Evolutionary conservation across 1,140 invertebrate genomes (phyloP).

Genomic region (Psilanteris sp.): DNA sequence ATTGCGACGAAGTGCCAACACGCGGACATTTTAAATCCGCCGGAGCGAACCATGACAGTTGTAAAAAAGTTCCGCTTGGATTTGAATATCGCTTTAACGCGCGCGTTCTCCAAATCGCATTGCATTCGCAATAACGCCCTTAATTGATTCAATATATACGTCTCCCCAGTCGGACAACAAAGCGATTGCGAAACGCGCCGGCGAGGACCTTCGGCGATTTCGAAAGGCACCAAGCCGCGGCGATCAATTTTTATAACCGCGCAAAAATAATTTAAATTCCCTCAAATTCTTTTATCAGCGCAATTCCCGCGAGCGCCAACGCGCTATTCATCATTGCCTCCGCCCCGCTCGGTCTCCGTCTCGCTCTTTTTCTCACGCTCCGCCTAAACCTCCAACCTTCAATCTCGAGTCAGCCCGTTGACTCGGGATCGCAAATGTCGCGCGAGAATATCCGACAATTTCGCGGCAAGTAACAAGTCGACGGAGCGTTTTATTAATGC

Average conservation of each 20-base stretch:
- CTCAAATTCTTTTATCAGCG: constrained; percentile 31
- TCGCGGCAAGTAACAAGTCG: constrained; percentile 46
- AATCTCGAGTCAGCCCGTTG: constrained; percentile 42
- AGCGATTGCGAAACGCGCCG: no score
- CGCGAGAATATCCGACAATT: constrained; percentile 44
- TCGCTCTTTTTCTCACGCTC: constrained; percentile 40
- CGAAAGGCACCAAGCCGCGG: not conserved
- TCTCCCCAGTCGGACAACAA: no score
- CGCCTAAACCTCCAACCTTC: constrained; percentile 43
- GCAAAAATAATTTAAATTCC: constrained; percentile 41
- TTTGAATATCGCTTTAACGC: no score
- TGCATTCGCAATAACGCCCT: no score
- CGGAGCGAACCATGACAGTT: constrained; percentile 7
- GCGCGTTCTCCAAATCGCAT: no score
- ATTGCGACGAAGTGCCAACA: constrained; percentile 7
- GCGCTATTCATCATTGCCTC: constrained; percentile 41
- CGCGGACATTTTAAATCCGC: constrained; percentile 16
- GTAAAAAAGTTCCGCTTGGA: no score
- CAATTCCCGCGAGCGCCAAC: constrained; percentile 18
- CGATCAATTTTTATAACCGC: constrained; percentile 7
- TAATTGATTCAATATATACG: no score
- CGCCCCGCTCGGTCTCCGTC: constrained; percentile 28
- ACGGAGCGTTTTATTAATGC: constrained; percentile 58
- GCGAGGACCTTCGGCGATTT: no score
- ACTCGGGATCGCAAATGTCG: constrained; percentile 42